Evolutionary conservation across 2,113 vertebrate species (phyloP).

Genomic region (Polypterus bichir): DNA sequence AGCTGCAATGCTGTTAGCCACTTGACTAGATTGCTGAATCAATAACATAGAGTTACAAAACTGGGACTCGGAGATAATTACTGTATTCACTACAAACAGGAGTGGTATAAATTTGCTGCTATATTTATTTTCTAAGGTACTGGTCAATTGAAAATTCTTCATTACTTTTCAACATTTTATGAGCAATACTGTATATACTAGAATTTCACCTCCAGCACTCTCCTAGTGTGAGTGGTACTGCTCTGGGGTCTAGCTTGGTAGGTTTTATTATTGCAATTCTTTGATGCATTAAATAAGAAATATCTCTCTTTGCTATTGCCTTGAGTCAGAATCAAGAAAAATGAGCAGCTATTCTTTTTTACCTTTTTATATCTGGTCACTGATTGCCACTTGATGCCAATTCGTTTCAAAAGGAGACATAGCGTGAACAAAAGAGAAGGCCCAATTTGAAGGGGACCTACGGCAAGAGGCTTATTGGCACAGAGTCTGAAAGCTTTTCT

Average conservation of each 20-base stretch:
- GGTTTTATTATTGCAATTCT: background rate
- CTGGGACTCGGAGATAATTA: too few species aligned
- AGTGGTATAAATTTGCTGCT: too few species aligned
- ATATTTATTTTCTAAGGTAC: too few species aligned
- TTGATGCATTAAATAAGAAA: slow-evolving; percentile 15
- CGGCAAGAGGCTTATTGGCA: background rate
- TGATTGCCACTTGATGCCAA: slow-evolving; percentile 5
- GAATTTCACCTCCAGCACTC: too few species aligned
- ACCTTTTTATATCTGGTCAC: slow-evolving; percentile 9
- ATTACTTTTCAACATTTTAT: too few species aligned
- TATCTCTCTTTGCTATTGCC: slow-evolving; percentile 1
- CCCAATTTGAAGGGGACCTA: background rate
- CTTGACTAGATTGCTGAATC: too few species aligned
- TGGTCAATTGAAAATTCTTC: too few species aligned
- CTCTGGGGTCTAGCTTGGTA: background rate
- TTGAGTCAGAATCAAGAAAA: slow-evolving; percentile 1
- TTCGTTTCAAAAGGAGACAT: slow-evolving; percentile 3
- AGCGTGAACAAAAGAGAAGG: background rate
- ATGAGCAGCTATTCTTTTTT: slow-evolving; percentile 8
- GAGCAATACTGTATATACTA: too few species aligned
- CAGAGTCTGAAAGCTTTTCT: slow-evolving; percentile 3
- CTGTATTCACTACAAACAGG: too few species aligned
- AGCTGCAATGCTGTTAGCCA: too few species aligned
- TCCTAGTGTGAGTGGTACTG: too few species aligned
- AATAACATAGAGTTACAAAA: too few species aligned